Evolutionary conservation across 2,113 vertebrate genomes (phyloP), one percentile per base, ranked within the genome.

Genomic region (Festucalex cinctus): DNA sequence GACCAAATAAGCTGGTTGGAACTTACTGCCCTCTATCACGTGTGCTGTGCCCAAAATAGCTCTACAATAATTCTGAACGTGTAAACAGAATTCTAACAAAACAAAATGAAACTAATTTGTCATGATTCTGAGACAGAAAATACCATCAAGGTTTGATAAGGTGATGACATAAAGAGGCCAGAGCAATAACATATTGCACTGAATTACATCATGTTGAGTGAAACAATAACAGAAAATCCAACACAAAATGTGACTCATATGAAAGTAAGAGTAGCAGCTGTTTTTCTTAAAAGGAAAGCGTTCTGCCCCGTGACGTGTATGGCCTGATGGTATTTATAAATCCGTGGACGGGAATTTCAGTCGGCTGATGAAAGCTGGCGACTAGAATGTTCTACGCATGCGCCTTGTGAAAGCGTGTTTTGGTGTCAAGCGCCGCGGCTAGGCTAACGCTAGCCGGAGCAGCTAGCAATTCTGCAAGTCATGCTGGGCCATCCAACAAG

Each of bases 371-470:
- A 83, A 78, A 84, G 80, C 79, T 69, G 75, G 71, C 70, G 63
- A 79, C 92, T 90, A 90, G 92, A 93, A 93, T 82, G 82, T 93
- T 93, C 92, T 91, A 78, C 92, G 91, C 92, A 90, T 92, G 92
- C 92, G 59, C 89, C 28, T 65, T 92, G 66, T 22, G 74, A 69
- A 78, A 87, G 84, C 88, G 85, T 90, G 87, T 86, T 85, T 84
- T 82, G 70, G 76, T 86, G 88, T 85, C 78, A 85, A 81, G 76
- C 78, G 67, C 80, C 9, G 78, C 79, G 83, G 86, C 84, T 88
- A 86, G 37, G 46, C 63, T 65, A 65, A 62, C 36, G 87, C 81
- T 88, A 87, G 85, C 86, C 84, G 78, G 82, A 78, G 81, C 80
- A 89, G 91, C 90, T 90, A 87, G 82, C 85, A 78, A 82, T 92